phyloP scores from a whole-genome alignment of 2,113 vertebrate species.

The Chascanopsetta lugubris region DNA sequence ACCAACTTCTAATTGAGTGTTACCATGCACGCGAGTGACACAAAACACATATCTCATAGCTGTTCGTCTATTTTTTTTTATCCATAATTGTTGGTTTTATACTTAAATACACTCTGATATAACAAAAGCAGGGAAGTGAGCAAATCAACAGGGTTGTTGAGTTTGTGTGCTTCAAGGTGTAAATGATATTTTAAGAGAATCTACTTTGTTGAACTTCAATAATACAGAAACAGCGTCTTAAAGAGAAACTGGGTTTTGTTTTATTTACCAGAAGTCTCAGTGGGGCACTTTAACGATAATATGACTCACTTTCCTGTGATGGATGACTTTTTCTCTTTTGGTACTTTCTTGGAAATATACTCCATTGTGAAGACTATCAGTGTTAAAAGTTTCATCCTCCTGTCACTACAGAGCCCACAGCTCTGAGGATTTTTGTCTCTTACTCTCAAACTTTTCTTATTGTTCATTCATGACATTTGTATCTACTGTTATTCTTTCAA shows the following conservation, averaged over 20 bases:
- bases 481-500: neutral
- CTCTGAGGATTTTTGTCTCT: conserved; percentile 5
- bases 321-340: neutral
- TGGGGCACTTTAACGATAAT: conserved; percentile 7
- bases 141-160: neutral
- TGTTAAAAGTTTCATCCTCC: neutral
- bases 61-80: no score
- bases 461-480: neutral
- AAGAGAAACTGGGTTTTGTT: neutral
- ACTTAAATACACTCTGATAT: neutral
- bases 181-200: neutral
- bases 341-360: conserved; percentile 8
- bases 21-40: neutral
- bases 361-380: conserved; percentile 2
- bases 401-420: neutral
- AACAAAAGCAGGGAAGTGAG: neutral
- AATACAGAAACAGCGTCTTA: neutral
- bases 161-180: neutral
- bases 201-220: conserved; percentile 1
- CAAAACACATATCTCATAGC: neutral
- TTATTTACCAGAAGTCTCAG: conserved; percentile 21
- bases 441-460: conserved; percentile 4
- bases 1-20: neutral
- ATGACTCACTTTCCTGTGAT: conserved; percentile 9
- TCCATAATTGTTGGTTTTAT: no score